Percentiles rank a stretch among this genome's conserved stretches.
phyloP scores from a whole-genome alignment of 2,113 vertebrate genomes.

The Hemiprocne comata region DNA sequence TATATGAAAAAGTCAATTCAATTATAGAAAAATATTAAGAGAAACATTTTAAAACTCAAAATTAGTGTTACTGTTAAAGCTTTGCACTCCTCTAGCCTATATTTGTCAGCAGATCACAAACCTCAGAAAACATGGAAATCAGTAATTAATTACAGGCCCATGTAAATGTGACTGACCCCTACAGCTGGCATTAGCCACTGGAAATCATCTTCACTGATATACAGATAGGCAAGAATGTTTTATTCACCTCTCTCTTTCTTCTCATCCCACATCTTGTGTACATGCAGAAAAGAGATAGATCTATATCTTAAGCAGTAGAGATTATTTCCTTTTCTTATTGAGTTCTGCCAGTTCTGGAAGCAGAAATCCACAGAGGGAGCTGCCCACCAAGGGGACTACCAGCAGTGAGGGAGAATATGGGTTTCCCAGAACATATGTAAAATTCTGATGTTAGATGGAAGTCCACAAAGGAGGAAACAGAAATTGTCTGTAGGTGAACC shows the following conservation, averaged over 20 bases:
- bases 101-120: not conserved
- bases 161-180: not conserved
- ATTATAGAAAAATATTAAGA: not conserved
- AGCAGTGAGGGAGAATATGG: not conserved
- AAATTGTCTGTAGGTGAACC: not conserved
- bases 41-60: not conserved
- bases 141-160: not conserved
- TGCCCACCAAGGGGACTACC: not conserved
- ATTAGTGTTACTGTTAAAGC: not conserved
- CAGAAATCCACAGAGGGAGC: not conserved
- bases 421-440: not conserved
- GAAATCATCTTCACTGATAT: not conserved
- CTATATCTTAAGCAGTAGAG: not conserved
- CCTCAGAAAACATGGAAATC: not conserved
- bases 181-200: not conserved
- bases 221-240: not conserved
- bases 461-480: not conserved
- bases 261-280: not conserved
- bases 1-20: not conserved
- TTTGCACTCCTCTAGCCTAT: not conserved
- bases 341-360: not conserved
- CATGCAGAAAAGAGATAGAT: not conserved
- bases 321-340: not conserved
- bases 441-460: not conserved
- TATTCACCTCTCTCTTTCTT: not conserved